These are phyloP conservation scores for Agrotis ipsilon DNA, from an alignment of 2,888 invertebrate species.

Conservation along the genomic window DNA sequence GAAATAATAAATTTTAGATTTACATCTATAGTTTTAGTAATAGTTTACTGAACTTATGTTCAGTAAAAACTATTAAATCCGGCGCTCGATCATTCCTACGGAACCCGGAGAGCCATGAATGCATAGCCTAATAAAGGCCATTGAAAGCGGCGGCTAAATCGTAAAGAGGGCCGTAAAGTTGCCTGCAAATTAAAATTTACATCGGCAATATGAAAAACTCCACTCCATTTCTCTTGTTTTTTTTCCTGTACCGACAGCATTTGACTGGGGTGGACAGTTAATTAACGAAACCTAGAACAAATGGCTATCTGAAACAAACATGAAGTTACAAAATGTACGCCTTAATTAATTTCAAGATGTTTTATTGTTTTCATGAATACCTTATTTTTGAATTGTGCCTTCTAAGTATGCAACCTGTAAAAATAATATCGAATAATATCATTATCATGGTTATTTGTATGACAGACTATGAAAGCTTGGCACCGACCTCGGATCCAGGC, in stretches of 20 bases:
- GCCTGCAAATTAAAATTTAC: slow-evolving; percentile 90
- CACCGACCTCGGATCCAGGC: slow-evolving; percentile 96
- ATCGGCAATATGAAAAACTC: slow-evolving; percentile 89
- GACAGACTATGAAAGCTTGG: slow-evolving; percentile 94
- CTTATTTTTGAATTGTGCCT: slow-evolving; percentile 28
- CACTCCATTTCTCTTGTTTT: slow-evolving; percentile 84
- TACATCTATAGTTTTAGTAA: too few species aligned
- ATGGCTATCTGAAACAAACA: slow-evolving; percentile 79
- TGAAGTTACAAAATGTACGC: slow-evolving; percentile 69
- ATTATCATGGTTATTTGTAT: neutral
- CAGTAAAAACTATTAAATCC: slow-evolving; percentile 48
- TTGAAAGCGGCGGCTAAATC: slow-evolving; percentile 88
- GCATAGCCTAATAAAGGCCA: slow-evolving; percentile 86
- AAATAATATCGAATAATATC: neutral
- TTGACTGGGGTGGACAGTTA: slow-evolving; percentile 88
- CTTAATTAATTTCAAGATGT: slow-evolving; percentile 65
- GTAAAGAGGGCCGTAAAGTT: slow-evolving; percentile 90
- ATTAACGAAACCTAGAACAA: slow-evolving; percentile 87
- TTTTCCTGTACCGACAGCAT: slow-evolving; percentile 81
- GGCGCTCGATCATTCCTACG: slow-evolving; percentile 69
- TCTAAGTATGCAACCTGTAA: neutral
- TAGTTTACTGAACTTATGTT: too few species aligned
- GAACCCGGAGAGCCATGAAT: slow-evolving; percentile 81
- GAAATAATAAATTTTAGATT: too few species aligned
- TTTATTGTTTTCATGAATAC: slow-evolving; percentile 48